phyloP scores from a whole-genome alignment of 2,113 vertebrate species.

The Damaliscus lunatus region DNA sequence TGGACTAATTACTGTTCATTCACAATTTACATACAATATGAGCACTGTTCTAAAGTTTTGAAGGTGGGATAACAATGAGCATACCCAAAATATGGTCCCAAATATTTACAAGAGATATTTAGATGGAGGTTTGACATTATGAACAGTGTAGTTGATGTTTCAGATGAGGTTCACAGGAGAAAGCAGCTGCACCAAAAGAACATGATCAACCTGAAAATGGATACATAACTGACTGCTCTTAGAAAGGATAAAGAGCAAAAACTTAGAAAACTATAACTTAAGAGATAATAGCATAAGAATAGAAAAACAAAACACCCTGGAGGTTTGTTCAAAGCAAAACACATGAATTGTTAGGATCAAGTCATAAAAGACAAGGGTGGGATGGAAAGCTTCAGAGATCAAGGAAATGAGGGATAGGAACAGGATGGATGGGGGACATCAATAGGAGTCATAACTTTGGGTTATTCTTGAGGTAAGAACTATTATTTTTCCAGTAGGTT shows the following conservation, averaged over 20 bases:
- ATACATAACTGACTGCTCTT: background rate
- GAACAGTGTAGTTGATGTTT: background rate
- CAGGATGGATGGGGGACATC: background rate
- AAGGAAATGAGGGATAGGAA: background rate
- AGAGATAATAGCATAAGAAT: background rate
- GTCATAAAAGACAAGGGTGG: background rate
- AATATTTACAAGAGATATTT: background rate
- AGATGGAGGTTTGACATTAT: background rate
- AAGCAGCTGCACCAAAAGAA: background rate
- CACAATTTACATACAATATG: background rate
- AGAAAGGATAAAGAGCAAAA: background rate
- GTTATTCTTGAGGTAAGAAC: background rate
- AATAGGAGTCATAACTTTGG: background rate
- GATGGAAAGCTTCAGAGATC: background rate
- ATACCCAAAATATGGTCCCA: background rate
- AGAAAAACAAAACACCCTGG: too few species aligned
- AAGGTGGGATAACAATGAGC: background rate
- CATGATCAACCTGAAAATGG: background rate
- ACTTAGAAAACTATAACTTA: background rate
- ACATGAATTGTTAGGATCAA: background rate
- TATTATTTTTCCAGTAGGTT: background rate
- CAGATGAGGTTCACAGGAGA: background rate
- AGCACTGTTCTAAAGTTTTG: background rate
- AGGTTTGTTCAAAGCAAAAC: background rate
- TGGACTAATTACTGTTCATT: background rate